These are phyloP conservation scores for Mobula hypostoma DNA, from an alignment of 2,113 vertebrate genomes.

Conservation along the genomic window DNA sequence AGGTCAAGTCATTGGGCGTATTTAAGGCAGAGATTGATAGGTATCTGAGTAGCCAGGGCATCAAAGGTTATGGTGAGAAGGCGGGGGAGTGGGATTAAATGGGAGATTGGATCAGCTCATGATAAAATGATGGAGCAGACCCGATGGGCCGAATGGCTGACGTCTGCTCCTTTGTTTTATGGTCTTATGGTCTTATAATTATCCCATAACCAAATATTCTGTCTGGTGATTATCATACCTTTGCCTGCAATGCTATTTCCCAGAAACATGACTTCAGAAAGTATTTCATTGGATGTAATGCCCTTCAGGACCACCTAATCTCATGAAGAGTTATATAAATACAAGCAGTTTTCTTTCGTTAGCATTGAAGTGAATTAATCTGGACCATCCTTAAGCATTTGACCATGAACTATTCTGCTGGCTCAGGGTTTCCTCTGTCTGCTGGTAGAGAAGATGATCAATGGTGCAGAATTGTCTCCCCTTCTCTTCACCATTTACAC, in stretches of 20 bases:
- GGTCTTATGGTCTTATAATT: too few relatives aligned
- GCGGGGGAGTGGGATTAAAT: too few relatives aligned
- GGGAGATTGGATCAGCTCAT: too few relatives aligned
- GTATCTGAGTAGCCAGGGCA: too few relatives aligned
- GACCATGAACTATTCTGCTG: neutral
- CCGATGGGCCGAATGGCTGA: too few relatives aligned
- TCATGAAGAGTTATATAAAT: neutral
- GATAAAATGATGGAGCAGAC: too few relatives aligned
- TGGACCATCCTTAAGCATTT: neutral
- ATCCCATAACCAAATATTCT: neutral
- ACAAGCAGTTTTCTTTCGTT: neutral
- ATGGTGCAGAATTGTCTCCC: neutral
- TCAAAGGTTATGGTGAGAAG: too few relatives aligned
- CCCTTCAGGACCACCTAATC: neutral
- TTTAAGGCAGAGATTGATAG: too few relatives aligned
- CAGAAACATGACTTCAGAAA: neutral
- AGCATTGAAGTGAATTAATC: neutral
- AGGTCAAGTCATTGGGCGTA: too few relatives aligned
- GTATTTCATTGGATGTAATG: neutral
- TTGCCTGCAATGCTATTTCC: neutral
- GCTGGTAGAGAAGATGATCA: neutral
- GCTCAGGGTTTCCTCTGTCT: neutral
- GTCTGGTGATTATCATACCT: neutral
- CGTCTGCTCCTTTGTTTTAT: too few relatives aligned
- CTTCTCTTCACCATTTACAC: too few relatives aligned